Base-by-base conservation (phyloP, 2,113 vertebrate genomes). In the Illadopsis cleaveri region DNA sequence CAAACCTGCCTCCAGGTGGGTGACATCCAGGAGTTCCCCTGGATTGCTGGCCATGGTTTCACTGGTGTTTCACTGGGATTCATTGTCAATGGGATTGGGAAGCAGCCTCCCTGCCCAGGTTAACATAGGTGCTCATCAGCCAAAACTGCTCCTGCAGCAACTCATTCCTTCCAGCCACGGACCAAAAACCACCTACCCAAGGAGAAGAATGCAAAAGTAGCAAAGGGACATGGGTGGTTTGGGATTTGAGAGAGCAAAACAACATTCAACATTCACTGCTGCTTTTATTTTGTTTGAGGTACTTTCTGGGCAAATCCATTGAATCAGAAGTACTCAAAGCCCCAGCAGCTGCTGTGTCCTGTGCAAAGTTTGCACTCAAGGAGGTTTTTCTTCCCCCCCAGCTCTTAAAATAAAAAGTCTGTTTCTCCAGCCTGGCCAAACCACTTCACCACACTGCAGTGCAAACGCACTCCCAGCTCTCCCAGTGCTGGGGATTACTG, bases 21-120 rank as follows among this genome's bases (percentile, higher is more conserved):
- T n/a, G 54, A 93, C 0, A 4, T 8, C 84, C 84, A 60, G 47
- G 28, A 58, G 24, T 44, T 47, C 11, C 15, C 10, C 1, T 30
- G 15, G 38, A 42, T 15, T 37, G 1, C 44, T 5, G 14, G n/a
- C 22, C 10, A 2, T 0, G 0, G n/a, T 2, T 3, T 56, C 47
- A 86, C 53, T 19, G 64, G 10, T 45, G 23, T 25, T 62, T 28
- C 86, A n/a, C 20, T 20, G 80, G 54, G 45, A 53, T 50, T 62
- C 6, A 4, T 0, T 53, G 50, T n/a, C 13, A 31, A 37, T 22
- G 50, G 56, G 53, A 44, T 0, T 4, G 15, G 76, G 68, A 83
- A 78, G 10, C 50, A 53, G 53, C 17, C 24, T 66, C 47, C n/a
- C 56, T n/a, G 51, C 10, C 0, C 1, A 6, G 44, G n/a, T 30